A percentile compares a stretch with the other conserved stretches of the same genome.
These are phyloP conservation scores for Lophotis ruficrista DNA, from an alignment of 2,113 vertebrate genomes.

Conservation along the genomic window DNA sequence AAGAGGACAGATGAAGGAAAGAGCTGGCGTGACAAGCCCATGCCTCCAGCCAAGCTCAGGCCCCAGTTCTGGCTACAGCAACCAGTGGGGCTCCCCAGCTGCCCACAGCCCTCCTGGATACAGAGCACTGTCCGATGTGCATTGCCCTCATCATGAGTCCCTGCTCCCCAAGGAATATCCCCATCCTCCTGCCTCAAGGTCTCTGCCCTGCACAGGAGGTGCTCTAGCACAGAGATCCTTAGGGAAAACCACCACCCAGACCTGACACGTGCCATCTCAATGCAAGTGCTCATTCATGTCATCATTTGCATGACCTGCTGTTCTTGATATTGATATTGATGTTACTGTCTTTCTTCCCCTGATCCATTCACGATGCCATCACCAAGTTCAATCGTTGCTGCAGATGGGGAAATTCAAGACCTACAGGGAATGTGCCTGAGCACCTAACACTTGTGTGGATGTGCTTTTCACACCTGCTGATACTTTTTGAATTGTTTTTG, in stretches of 20 bases:
- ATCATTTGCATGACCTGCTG: neutral
- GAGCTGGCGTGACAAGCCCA: neutral
- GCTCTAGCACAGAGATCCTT: neutral
- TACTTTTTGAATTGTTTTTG: neutral
- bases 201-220: neutral
- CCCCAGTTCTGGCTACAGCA: neutral
- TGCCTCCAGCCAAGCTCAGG: neutral
- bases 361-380: neutral
- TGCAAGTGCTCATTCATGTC: neutral
- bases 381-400: neutral
- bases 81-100: neutral
- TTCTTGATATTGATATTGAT: neutral
- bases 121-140: neutral
- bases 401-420: neutral
- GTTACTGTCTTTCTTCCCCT: neutral
- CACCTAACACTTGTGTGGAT: neutral
- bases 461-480: neutral
- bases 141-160: neutral
- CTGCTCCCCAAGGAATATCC: neutral
- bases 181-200: neutral
- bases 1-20: neutral
- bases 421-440: neutral
- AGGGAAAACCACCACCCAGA: fast-evolving
- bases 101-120: neutral
- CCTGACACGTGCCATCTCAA: neutral